phyloP scores from a whole-genome alignment of 2,888 invertebrate genomes.

The Leptinotarsa peninsularis region DNA sequence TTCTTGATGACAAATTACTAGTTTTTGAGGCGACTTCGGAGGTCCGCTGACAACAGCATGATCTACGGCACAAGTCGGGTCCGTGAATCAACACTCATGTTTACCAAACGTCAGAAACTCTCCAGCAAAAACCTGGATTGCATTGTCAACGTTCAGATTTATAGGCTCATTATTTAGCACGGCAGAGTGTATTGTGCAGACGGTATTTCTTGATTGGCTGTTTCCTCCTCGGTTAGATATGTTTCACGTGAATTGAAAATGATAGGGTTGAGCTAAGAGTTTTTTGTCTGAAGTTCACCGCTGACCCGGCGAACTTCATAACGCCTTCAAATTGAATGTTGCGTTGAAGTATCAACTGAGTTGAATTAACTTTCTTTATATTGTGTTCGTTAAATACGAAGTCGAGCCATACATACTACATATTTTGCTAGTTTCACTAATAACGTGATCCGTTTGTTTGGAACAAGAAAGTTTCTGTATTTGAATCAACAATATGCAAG shows the following conservation, averaged over 20 bases:
- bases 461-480: too few relatives aligned
- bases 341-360: too few relatives aligned
- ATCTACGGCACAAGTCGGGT: constrained; percentile 49
- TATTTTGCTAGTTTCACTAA: too few relatives aligned
- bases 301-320: too few relatives aligned
- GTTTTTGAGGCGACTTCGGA: constrained; percentile 49
- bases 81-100: constrained; percentile 56
- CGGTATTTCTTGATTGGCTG: constrained; percentile 32
- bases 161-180: constrained; percentile 53
- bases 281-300: too few relatives aligned
- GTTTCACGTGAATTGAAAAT: neutral
- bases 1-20: constrained; percentile 59
- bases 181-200: constrained; percentile 31
- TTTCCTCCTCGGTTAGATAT: constrained; percentile 25
- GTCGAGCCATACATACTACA: too few relatives aligned
- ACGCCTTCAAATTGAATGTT: too few relatives aligned
- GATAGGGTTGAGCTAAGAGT: too few relatives aligned
- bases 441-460: too few relatives aligned
- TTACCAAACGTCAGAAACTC: constrained; percentile 49
- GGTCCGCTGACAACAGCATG: constrained; percentile 49
- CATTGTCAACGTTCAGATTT: constrained; percentile 52
- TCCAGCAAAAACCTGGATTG: constrained; percentile 47
- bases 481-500: too few relatives aligned
- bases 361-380: too few relatives aligned
- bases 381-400: too few relatives aligned